Conservation (phyloP, 2,797 vertebrate genomes). For the Aeoliscus strigatus region DNA sequence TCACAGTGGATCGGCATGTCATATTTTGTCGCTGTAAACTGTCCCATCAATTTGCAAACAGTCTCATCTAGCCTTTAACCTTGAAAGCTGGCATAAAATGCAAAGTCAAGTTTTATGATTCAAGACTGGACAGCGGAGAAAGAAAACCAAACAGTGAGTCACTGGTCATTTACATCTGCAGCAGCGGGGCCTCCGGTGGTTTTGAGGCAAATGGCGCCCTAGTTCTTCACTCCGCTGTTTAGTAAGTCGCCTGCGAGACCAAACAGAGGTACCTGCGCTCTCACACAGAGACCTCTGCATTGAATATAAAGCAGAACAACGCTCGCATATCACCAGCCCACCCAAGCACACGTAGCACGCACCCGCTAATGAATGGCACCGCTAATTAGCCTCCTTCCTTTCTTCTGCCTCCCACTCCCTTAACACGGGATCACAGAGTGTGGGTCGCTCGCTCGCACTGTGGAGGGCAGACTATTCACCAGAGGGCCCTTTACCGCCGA, state of each 20-base stretch:
- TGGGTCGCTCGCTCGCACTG: slow-evolving; percentile 53
- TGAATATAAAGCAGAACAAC: slow-evolving; percentile 10
- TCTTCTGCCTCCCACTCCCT: slow-evolving; percentile 63
- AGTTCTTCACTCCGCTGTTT: slow-evolving; percentile 16
- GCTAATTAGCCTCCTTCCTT: slow-evolving; percentile 63
- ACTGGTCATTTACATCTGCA: slow-evolving; percentile 49
- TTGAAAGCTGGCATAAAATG: slow-evolving; percentile 49
- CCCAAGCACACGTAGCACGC: slow-evolving; percentile 51
- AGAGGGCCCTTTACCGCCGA: slow-evolving; percentile 59
- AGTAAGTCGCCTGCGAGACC: too few relatives aligned
- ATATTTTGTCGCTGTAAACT: slow-evolving; percentile 19
- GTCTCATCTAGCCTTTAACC: slow-evolving; percentile 47
- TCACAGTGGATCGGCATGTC: too few relatives aligned
- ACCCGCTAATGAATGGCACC: slow-evolving; percentile 57
- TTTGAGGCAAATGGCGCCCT: slow-evolving; percentile 17
- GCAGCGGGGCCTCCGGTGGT: slow-evolving; percentile 26
- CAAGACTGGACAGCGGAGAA: slow-evolving; percentile 18
- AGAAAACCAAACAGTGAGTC: slow-evolving; percentile 56
- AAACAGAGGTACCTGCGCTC: too few relatives aligned
- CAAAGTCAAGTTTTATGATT: slow-evolving; percentile 53
- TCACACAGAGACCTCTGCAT: too few relatives aligned
- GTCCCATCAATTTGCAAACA: slow-evolving; percentile 42
- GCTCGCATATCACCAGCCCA: slow-evolving; percentile 41
- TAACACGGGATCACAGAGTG: slow-evolving; percentile 68
- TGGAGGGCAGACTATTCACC: slow-evolving; percentile 61